Conservation (phyloP, 2,888 invertebrate genomes). For the Automeris io region DNA sequence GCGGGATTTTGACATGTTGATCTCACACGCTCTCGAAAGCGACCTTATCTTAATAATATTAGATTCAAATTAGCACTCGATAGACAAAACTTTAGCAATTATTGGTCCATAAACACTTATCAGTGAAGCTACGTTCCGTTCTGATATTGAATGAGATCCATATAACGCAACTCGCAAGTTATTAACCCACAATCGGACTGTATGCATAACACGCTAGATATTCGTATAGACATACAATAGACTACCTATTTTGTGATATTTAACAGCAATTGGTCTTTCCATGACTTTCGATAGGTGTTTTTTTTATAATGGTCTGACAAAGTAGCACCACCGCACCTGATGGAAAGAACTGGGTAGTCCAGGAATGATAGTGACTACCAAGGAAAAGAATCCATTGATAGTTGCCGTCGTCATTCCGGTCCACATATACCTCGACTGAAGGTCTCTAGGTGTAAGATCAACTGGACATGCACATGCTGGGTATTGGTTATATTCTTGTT, state of each 20-base stretch:
- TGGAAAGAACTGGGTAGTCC: constrained; percentile 35
- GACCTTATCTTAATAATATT: constrained; percentile 45
- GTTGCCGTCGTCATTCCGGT: no score
- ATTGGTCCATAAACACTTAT: constrained; percentile 65
- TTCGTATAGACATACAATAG: no score
- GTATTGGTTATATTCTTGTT: no score
- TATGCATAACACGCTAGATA: constrained; percentile 29
- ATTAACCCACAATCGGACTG: constrained; percentile 26
- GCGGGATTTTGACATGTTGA: constrained; percentile 10
- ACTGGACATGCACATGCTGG: no score
- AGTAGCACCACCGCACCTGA: no score
- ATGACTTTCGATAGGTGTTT: no score
- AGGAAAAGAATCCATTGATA: no score
- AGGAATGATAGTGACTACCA: constrained; percentile 28
- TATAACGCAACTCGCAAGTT: background rate
- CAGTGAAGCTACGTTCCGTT: constrained; percentile 46
- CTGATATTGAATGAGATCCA: constrained; percentile 26
- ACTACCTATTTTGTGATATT: no score
- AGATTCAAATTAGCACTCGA: constrained; percentile 42
- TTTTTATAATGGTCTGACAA: no score
- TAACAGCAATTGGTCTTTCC: no score
- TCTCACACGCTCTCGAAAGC: constrained; percentile 19
- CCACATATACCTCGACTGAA: no score
- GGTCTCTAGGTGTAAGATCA: no score
- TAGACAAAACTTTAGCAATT: constrained; percentile 54